Percentiles rank a stretch among this genome's conserved stretches.
Conservation (phyloP, 1,140 invertebrate genomes). For the Hydropsyche tenuis region DNA sequence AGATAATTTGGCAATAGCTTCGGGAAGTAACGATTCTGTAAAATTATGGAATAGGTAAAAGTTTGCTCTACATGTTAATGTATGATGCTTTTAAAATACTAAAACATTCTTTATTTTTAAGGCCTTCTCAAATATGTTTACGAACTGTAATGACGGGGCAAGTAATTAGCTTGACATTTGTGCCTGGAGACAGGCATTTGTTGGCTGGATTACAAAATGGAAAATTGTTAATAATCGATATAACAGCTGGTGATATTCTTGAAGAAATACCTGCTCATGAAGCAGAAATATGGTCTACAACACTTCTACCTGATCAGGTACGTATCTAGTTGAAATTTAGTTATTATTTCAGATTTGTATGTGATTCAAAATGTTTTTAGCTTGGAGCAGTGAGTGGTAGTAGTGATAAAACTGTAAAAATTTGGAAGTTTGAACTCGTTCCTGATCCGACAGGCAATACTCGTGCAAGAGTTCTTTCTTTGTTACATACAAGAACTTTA, state of each 20-base stretch:
- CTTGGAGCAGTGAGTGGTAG: slow-evolving; percentile 85
- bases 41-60: slow-evolving; percentile 92
- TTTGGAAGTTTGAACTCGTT: slow-evolving; percentile 93
- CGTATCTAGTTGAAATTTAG: neutral
- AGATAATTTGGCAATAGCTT: slow-evolving; percentile 85
- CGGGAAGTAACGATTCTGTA: slow-evolving; percentile 83
- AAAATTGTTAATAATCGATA: slow-evolving; percentile 85
- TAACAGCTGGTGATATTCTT: slow-evolving; percentile 78
- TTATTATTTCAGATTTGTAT: neutral
- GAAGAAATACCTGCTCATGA: slow-evolving; percentile 83
- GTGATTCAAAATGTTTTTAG: slow-evolving; percentile 55
- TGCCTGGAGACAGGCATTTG: slow-evolving; percentile 90
- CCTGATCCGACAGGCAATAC: slow-evolving; percentile 67
- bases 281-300: slow-evolving; percentile 79
- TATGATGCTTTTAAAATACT: neutral
- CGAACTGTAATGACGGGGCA: slow-evolving; percentile 80
- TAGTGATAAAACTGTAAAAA: slow-evolving; percentile 88
- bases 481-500: slow-evolving; percentile 81
- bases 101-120: slow-evolving; percentile 56
- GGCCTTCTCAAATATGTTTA: slow-evolving; percentile 80
- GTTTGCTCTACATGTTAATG: neutral
- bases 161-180: slow-evolving; percentile 79
- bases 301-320: slow-evolving; percentile 78
- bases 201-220: slow-evolving; percentile 90
- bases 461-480: slow-evolving; percentile 73